Conservation (phyloP, 2,113 vertebrate genomes). For the Prochilodus magdalenae region DNA sequence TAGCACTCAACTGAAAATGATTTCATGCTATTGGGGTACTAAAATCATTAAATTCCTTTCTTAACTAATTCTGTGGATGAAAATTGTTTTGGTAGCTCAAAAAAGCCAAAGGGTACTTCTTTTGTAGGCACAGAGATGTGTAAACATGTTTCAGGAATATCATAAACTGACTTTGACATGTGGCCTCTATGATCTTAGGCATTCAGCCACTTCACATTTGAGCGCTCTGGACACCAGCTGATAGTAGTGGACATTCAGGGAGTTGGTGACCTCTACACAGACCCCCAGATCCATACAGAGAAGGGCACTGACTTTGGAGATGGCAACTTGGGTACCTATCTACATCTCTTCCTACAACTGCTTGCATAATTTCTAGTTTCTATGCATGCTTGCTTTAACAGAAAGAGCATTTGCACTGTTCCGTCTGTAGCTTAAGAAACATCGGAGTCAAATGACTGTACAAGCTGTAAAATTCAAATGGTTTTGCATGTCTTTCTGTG, state of each 20-base stretch:
- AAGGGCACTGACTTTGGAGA: slow-evolving; percentile 93
- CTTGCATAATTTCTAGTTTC: not conserved
- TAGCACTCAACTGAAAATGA: too few relatives aligned
- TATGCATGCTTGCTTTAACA: not conserved
- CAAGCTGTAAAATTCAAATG: not conserved
- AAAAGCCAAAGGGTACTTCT: too few relatives aligned
- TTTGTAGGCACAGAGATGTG: too few relatives aligned
- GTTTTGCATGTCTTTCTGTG: not conserved
- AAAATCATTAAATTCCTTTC: too few relatives aligned
- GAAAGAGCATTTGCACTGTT: not conserved
- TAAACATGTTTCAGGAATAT: not conserved
- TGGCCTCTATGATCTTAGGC: slow-evolving; percentile 74
- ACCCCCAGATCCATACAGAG: slow-evolving; percentile 97
- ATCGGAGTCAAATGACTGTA: too few relatives aligned
- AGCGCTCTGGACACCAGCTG: slow-evolving; percentile 95
- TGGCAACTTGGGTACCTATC: slow-evolving; percentile 89
- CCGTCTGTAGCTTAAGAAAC: too few relatives aligned
- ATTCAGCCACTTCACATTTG: slow-evolving; percentile 97
- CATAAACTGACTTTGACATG: not conserved
- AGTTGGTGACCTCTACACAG: slow-evolving; percentile 96
- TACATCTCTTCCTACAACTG: not conserved
- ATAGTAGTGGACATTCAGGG: slow-evolving; percentile 98
- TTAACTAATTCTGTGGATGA: too few relatives aligned
- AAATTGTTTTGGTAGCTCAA: too few relatives aligned
- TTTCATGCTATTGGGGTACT: too few relatives aligned